Conservation (phyloP, 2,888 invertebrate genomes). For the Drosophila niveifrons region DNA sequence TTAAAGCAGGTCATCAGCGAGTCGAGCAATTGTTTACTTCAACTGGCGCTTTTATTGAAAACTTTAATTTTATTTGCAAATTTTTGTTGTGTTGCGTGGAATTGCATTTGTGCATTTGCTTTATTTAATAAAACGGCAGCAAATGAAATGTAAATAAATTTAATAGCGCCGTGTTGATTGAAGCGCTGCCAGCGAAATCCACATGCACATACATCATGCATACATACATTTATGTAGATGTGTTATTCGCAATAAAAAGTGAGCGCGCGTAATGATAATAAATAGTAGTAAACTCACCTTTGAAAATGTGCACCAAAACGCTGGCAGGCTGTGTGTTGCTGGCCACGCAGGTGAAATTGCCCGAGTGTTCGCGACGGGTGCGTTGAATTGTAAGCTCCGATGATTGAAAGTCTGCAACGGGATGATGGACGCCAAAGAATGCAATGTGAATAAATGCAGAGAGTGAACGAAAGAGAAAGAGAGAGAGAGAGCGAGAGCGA, state of each 20-base stretch:
- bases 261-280: constrained; percentile 12
- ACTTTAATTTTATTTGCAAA: constrained; percentile 34
- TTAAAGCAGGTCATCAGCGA: neutral
- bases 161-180: constrained; percentile 15
- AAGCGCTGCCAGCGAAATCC: neutral
- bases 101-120: constrained; percentile 35
- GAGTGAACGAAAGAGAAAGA: neutral
- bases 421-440: constrained; percentile 27
- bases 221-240: constrained; percentile 1
- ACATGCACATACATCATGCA: constrained; percentile 11
- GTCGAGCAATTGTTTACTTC: neutral
- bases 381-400: constrained; percentile 85
- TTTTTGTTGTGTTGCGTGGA: constrained; percentile 19
- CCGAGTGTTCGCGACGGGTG: constrained; percentile 90
- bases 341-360: constrained; percentile 95
- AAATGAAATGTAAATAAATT: constrained; percentile 35
- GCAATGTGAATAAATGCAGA: constrained; percentile 22
- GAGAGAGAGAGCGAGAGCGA: neutral
- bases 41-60: constrained; percentile 7
- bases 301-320: constrained; percentile 95
- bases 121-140: constrained; percentile 47
- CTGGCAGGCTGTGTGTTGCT: constrained; percentile 95
- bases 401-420: constrained; percentile 84
- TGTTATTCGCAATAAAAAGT: neutral
- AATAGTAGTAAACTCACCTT: constrained; percentile 88